Conservation (phyloP, 2,888 invertebrate genomes). For the Caenorhabditis angaria region DNA sequence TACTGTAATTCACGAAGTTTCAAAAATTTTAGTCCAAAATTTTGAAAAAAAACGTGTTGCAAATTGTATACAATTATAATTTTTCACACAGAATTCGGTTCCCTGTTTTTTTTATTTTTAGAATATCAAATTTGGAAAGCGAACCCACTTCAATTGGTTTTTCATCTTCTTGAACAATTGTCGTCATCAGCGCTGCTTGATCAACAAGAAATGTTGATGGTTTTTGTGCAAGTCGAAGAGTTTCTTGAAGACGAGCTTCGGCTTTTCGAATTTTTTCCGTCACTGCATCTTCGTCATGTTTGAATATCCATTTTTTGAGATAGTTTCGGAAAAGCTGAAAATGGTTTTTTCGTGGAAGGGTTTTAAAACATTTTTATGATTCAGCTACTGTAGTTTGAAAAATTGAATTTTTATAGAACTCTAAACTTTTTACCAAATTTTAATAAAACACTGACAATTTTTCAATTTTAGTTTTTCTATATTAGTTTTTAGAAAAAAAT, state of each 20-base stretch:
- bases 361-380: too few relatives aligned
- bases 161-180: conserved; percentile 13
- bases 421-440: too few relatives aligned
- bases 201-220: conserved; percentile 51
- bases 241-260: conserved; percentile 51
- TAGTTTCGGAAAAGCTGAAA: conserved; percentile 55
- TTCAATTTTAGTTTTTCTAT: background rate
- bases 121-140: background rate
- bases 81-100: background rate
- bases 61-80: background rate
- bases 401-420: too few relatives aligned
- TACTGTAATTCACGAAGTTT: background rate
- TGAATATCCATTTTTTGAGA: conserved; percentile 45
- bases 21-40: background rate
- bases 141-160: background rate
- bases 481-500: too few relatives aligned
- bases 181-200: conserved; percentile 47
- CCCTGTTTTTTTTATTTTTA: background rate
- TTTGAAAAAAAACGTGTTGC: background rate
- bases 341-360: too few relatives aligned
- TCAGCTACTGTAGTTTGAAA: too few relatives aligned
- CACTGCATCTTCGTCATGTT: conserved; percentile 35
- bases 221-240: conserved; percentile 48
- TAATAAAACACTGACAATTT: conserved; percentile 3
- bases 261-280: conserved; percentile 45